Evolutionary conservation across 2,113 vertebrate genomes (phyloP), one percentile per base, ranked within the genome.

Genomic region (Gambusia holbrooki): DNA sequence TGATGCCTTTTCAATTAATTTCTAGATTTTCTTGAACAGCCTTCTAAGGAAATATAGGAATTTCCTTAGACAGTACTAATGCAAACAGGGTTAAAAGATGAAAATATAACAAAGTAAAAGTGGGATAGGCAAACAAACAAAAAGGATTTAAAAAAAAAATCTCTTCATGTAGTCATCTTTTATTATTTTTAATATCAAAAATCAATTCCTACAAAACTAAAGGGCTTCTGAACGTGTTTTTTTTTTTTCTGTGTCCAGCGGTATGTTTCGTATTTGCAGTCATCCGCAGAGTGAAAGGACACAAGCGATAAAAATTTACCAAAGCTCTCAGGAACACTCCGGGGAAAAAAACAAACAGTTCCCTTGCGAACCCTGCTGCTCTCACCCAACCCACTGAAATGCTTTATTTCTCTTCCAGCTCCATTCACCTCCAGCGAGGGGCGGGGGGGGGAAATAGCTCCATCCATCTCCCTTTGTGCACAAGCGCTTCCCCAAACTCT

Each of bases 401-500:
- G 27, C 27, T 27, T 33, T 74, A 37, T 80, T 58, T 63, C 32
- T 80, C 66, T 72, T 66, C 9, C 48, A 73, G 42, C 29, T 40
- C 19, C 65, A 29, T 64, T 62, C 25, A 29, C 74, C 29, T 75
- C 10, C 15, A 27, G 64, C 17, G 28, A 29, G 64, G 33, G 60
- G 29, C 17, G 32, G 10, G 35, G 35, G 1, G 35, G 35, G 10
- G 9, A 74, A 77, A 14, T 27, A 4, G 22, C 14, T 48, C 22
- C 12, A 3, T 9, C 8, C 65, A 4, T 63, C 33, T 48, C 35
- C 29, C 48, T 62, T 17, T 68, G 35, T n/a, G 25, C 1, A n/a
- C 22, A 25, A 11, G 35, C 48, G 17, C 83, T 73, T 78, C 28
- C 65, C 68, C 9, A 2, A 48, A 29, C 29, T 30, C 75, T 85